Conservation (phyloP, 1,140 invertebrate genomes). For the Drosophila lacteicornis region DNA sequence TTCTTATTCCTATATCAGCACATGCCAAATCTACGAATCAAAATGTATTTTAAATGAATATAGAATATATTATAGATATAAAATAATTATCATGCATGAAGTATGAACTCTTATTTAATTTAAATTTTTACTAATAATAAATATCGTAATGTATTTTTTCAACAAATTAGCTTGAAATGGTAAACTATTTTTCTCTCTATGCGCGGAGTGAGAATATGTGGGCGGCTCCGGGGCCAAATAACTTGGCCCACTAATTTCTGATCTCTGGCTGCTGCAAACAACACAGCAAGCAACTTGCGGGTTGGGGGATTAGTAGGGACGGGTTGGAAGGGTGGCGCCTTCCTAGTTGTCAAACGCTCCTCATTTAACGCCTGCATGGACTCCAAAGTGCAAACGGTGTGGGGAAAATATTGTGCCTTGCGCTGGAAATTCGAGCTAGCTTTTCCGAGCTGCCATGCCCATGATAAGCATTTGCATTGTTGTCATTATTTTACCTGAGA, state of each 20-base stretch:
- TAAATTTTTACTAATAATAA: too few relatives aligned
- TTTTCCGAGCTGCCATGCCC: constrained; percentile 28
- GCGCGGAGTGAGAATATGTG: constrained; percentile 22
- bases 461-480: constrained; percentile 48
- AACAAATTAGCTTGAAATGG: neutral
- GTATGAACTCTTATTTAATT: too few relatives aligned
- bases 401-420: constrained; percentile 17
- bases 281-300: constrained; percentile 1
- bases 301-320: neutral
- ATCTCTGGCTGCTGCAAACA: constrained; percentile 53
- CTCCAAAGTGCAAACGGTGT: constrained; percentile 21
- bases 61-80: too few relatives aligned
- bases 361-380: constrained; percentile 77
- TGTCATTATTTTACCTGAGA: constrained; percentile 42
- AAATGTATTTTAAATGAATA: too few relatives aligned
- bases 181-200: neutral
- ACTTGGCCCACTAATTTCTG: constrained; percentile 77
- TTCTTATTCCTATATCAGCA: too few relatives aligned
- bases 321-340: constrained; percentile 6
- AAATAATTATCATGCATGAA: too few relatives aligned
- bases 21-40: too few relatives aligned
- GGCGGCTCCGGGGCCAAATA: constrained; percentile 39
- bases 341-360: constrained; percentile 64
- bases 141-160: neutral
- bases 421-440: constrained; percentile 24